Evolutionary conservation across 2,113 vertebrate species (phyloP).

Genomic region (Rostratula benghalensis): DNA sequence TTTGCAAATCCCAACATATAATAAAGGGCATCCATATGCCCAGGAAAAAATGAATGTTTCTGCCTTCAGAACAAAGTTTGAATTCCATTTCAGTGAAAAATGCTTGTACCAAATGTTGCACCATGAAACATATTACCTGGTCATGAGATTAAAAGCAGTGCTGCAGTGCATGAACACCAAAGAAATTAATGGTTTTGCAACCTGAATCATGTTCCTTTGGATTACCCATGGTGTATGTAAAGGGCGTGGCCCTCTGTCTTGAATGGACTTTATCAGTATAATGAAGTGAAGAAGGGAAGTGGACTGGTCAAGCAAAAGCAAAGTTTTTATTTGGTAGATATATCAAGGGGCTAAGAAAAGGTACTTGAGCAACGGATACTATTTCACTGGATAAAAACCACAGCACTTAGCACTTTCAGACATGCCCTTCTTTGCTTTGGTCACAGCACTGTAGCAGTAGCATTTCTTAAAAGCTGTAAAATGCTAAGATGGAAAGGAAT

Average conservation of each 20-base stretch:
- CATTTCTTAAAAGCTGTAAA: background rate
- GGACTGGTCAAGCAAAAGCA: background rate
- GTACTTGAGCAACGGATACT: background rate
- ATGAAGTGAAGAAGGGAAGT: background rate
- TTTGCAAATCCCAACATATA: background rate
- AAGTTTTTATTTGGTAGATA: background rate
- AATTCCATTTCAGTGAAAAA: background rate
- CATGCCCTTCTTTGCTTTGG: background rate
- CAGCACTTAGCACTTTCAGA: background rate
- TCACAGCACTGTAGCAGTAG: background rate
- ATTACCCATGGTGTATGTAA: rapidly evolving
- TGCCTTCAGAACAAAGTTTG: background rate
- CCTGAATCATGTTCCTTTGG: background rate
- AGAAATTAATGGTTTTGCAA: background rate
- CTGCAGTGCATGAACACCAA: background rate
- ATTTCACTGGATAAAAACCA: background rate
- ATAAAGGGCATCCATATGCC: background rate
- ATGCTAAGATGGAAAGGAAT: background rate
- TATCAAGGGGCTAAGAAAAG: background rate
- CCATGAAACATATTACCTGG: background rate
- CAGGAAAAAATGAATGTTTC: background rate
- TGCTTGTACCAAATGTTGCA: background rate
- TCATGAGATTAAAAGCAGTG: background rate
- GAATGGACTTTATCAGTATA: background rate
- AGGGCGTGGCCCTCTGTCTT: background rate